These are phyloP conservation scores for Rhagologus leucostigma DNA, from an alignment of 2,113 vertebrate genomes.

Conservation along the genomic window DNA sequence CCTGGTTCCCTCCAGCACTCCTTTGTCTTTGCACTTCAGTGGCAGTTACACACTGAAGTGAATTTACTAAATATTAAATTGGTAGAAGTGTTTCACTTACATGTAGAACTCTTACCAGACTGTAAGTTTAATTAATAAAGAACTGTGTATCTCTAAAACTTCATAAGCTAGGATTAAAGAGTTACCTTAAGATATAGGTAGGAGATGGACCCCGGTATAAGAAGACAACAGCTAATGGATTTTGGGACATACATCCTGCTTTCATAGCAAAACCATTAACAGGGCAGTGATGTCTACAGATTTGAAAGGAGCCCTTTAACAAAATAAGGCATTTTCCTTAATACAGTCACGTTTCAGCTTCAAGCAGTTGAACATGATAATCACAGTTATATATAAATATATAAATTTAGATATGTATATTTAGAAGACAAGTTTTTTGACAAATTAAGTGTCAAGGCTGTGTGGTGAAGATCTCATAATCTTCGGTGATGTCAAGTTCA, in stretches of 20 bases:
- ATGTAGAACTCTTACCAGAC: neutral
- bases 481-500: neutral
- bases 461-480: neutral
- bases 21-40: neutral
- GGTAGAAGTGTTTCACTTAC: neutral
- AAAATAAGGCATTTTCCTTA: neutral
- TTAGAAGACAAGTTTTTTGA: neutral
- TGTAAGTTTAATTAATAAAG: neutral
- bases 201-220: neutral
- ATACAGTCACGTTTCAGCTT: neutral
- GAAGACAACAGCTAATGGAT: neutral
- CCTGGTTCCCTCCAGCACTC: neutral
- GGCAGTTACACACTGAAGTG: neutral
- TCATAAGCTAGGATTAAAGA: neutral
- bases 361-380: neutral
- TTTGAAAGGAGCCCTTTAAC: neutral
- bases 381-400: neutral
- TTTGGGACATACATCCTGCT: neutral
- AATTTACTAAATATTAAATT: neutral
- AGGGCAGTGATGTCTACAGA: neutral
- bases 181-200: neutral
- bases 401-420: neutral
- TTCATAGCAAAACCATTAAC: neutral
- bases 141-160: neutral
- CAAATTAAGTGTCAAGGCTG: neutral